Percentiles rank a stretch among this genome's conserved stretches.
phyloP scores from a whole-genome alignment of 2,888 invertebrate species.

The Sabellastarte sp. region DNA sequence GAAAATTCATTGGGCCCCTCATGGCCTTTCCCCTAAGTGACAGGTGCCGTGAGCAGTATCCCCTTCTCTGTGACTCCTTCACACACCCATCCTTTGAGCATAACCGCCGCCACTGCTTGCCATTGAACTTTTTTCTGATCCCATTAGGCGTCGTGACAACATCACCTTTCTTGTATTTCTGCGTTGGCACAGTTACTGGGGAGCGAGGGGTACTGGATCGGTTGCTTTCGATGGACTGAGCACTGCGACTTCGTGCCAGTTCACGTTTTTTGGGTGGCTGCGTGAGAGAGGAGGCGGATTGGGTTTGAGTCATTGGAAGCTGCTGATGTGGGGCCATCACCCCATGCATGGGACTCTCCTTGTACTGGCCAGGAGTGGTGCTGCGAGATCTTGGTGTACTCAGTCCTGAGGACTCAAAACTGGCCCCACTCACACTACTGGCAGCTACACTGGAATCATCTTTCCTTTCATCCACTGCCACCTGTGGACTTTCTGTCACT shows the following conservation, averaged over 20 bases:
- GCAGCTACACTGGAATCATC: background rate
- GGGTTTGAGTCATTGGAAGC: too few relatives aligned
- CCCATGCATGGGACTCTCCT: background rate
- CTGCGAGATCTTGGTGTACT: slow-evolving; percentile 72
- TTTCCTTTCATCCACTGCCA: background rate
- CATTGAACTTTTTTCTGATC: slow-evolving; percentile 98
- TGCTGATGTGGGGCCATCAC: background rate
- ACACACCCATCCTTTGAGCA: slow-evolving; percentile 94
- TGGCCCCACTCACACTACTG: background rate
- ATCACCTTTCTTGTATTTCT: slow-evolving; percentile 77
- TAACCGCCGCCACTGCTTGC: slow-evolving; percentile 97
- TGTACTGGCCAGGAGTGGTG: slow-evolving; percentile 68
- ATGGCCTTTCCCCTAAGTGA: slow-evolving; percentile 75
- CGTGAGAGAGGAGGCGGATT: slow-evolving; percentile 30
- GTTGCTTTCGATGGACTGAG: slow-evolving; percentile 52
- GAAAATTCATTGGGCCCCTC: slow-evolving; percentile 34
- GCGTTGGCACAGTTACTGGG: slow-evolving; percentile 39
- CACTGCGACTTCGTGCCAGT: slow-evolving; percentile 48
- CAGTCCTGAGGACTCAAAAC: slow-evolving; percentile 31
- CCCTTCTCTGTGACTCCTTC: slow-evolving; percentile 95
- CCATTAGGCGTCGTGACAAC: slow-evolving; percentile 87
- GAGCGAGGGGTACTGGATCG: slow-evolving; percentile 55
- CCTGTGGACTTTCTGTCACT: background rate
- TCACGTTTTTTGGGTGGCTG: slow-evolving; percentile 47
- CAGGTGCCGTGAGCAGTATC: slow-evolving; percentile 94